Evolutionary conservation across 2,797 vertebrate species (phyloP).

Genomic region (Potorous gilbertii): DNA sequence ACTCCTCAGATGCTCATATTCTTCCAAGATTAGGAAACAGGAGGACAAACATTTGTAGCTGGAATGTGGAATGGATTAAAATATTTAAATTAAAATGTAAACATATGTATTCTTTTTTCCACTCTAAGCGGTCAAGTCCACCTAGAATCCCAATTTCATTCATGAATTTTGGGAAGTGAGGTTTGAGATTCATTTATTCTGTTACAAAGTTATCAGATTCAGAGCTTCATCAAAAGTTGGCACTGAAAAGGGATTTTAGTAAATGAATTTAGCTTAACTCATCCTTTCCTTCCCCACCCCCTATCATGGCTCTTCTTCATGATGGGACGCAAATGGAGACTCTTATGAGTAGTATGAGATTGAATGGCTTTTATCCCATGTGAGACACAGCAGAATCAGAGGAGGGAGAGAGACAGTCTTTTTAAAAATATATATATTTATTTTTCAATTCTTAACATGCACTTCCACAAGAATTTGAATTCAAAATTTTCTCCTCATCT

Average conservation of each 20-base stretch:
- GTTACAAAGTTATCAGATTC: neutral
- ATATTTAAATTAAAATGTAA: slow-evolving; percentile 43
- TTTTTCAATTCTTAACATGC: too few relatives aligned
- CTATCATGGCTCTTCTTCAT: neutral
- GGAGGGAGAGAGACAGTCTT: neutral
- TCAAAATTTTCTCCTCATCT: too few relatives aligned
- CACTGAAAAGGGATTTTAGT: neutral
- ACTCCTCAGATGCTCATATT: neutral
- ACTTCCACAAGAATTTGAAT: too few relatives aligned
- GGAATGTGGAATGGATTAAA: slow-evolving; percentile 33
- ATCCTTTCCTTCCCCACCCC: neutral
- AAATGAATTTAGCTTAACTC: neutral
- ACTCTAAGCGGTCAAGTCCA: slow-evolving; percentile 7
- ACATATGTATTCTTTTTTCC: neutral
- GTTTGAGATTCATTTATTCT: neutral
- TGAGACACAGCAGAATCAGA: neutral
- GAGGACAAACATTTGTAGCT: slow-evolving; percentile 19
- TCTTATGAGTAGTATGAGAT: neutral
- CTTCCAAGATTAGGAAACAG: slow-evolving; percentile 13
- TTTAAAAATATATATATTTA: too few relatives aligned
- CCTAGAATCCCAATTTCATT: slow-evolving; percentile 35
- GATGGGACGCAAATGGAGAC: neutral
- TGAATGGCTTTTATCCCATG: neutral
- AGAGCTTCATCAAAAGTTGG: neutral
- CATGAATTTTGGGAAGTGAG: slow-evolving; percentile 20